Percentiles rank a stretch among this genome's conserved stretches.
Evolutionary conservation across 2,113 vertebrate species (phyloP).

Genomic region (Elachura formosa): DNA sequence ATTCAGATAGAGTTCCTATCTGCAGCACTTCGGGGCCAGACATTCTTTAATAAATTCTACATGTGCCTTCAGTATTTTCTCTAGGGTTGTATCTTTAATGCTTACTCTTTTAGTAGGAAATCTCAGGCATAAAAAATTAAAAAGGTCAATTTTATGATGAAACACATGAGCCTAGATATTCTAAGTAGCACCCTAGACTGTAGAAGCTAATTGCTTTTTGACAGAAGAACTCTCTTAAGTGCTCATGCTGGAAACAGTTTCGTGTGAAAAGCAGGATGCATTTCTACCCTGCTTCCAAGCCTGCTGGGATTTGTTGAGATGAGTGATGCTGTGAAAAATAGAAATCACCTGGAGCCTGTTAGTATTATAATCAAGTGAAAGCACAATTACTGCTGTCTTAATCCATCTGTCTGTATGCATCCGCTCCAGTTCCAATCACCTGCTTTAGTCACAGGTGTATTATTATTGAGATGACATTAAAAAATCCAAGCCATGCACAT

Average conservation of each 20-base stretch:
- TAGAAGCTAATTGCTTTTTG: slow-evolving; percentile 73
- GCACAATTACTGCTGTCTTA: slow-evolving; percentile 38
- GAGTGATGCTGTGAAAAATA: slow-evolving; percentile 49
- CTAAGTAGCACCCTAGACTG: slow-evolving; percentile 72
- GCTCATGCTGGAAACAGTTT: slow-evolving; percentile 30
- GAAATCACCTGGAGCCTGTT: slow-evolving; percentile 60
- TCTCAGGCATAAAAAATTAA: slow-evolving; percentile 73
- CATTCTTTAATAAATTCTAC: slow-evolving; percentile 45
- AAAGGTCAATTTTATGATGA: slow-evolving; percentile 77
- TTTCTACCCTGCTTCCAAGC: slow-evolving; percentile 31
- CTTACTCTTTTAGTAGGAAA: slow-evolving; percentile 60
- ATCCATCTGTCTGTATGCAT: slow-evolving; percentile 52
- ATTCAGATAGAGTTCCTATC: slow-evolving; percentile 42
- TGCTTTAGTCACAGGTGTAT: slow-evolving; percentile 37
- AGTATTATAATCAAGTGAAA: slow-evolving; percentile 65
- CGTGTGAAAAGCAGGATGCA: slow-evolving; percentile 25
- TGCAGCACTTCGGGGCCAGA: slow-evolving; percentile 24
- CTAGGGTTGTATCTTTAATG: slow-evolving; percentile 51
- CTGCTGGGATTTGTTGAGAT: slow-evolving; percentile 50
- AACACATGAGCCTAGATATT: slow-evolving; percentile 63
- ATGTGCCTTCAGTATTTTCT: slow-evolving; percentile 54
- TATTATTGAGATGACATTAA: slow-evolving; percentile 19
- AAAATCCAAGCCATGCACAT: neutral
- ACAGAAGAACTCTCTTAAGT: slow-evolving; percentile 61
- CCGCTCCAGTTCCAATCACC: slow-evolving; percentile 25